Evolutionary conservation across 2,888 invertebrate species (phyloP).

Genomic region (Mimachlamys varia): DNA sequence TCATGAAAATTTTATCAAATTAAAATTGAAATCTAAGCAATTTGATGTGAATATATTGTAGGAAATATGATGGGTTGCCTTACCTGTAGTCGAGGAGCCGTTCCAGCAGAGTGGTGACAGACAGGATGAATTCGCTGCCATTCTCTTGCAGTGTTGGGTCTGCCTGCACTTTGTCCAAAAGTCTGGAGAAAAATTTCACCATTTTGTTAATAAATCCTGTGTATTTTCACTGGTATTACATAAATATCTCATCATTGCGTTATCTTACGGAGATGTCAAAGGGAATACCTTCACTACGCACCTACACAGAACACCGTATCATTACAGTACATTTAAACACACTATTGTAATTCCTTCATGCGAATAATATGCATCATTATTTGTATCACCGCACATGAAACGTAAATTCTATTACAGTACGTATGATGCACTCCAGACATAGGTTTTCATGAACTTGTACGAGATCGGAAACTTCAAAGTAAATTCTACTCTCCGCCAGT

Average conservation of each 20-base stretch:
- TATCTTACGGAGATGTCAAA: background rate
- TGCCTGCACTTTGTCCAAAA: slow-evolving; percentile 72
- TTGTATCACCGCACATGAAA: background rate
- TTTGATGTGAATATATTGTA: background rate
- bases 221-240: background rate
- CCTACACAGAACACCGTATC: background rate
- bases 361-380: background rate
- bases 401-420: background rate
- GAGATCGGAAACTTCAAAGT: background rate
- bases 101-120: slow-evolving; percentile 94
- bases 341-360: background rate
- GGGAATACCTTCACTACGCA: background rate
- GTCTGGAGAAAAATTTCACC: slow-evolving; percentile 75
- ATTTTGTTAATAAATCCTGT: slow-evolving; percentile 42
- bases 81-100: slow-evolving; percentile 93
- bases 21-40: background rate
- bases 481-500: background rate
- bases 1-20: background rate
- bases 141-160: slow-evolving; percentile 95
- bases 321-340: background rate
- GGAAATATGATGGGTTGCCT: slow-evolving; percentile 45
- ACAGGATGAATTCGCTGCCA: slow-evolving; percentile 95
- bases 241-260: background rate
- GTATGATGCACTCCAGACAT: background rate
- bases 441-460: background rate